Percentiles rank a stretch among this genome's conserved stretches.
Evolutionary conservation across 2,113 vertebrate genomes (phyloP).

Genomic region (Aphyosemion australe): DNA sequence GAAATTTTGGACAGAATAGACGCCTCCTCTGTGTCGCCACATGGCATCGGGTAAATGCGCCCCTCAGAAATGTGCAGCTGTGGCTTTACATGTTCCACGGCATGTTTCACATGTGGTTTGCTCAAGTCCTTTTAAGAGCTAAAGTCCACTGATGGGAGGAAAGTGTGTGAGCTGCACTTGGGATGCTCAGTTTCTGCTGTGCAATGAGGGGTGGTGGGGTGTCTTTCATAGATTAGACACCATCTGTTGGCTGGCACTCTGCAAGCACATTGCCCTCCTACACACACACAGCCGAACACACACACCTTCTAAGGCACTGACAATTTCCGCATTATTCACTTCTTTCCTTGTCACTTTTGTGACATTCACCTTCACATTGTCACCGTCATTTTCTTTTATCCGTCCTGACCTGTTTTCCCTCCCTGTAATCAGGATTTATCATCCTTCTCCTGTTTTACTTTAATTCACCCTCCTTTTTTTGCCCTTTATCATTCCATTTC

Average conservation of each 20-base stretch:
- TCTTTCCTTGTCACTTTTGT: neutral
- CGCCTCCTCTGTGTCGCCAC: neutral
- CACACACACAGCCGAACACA: constrained; percentile 12
- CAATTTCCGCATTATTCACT: constrained; percentile 20
- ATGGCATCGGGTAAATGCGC: neutral
- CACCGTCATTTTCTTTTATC: constrained; percentile 9
- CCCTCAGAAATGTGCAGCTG: neutral
- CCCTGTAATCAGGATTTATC: constrained; percentile 5
- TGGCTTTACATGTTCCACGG: neutral
- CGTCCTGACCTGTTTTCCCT: constrained; percentile 18
- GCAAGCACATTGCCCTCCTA: constrained; percentile 30
- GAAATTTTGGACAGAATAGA: neutral
- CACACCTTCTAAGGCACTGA: constrained; percentile 5
- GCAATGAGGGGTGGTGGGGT: constrained; percentile 31
- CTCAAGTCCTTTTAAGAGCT: constrained; percentile 33
- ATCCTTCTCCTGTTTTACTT: constrained; percentile 10
- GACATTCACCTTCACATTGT: constrained; percentile 22
- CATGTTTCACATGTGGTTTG: constrained; percentile 7
- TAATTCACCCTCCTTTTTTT: constrained; percentile 4
- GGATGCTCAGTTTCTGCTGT: constrained; percentile 58
- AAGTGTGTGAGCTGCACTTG: constrained; percentile 53
- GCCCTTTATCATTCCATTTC: constrained; percentile 4
- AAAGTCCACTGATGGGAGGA: constrained; percentile 37
- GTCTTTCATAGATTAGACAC: constrained; percentile 69
- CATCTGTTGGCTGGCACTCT: constrained; percentile 75